These are phyloP conservation scores for Microctonus aethiopoides DNA, from an alignment of 2,888 invertebrate species.

Conservation along the genomic window DNA sequence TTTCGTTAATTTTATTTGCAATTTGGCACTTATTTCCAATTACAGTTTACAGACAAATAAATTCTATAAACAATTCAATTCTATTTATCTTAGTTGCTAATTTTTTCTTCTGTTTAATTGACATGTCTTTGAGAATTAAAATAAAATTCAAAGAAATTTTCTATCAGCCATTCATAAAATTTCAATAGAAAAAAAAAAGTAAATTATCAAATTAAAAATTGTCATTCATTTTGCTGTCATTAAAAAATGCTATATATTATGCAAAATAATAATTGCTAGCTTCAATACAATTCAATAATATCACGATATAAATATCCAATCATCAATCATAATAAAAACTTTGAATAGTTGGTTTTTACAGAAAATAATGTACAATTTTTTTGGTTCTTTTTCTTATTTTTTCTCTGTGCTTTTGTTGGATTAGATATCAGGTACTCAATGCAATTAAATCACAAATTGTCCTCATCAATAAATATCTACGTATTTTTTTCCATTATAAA, in stretches of 20 bases:
- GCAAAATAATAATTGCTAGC: neutral
- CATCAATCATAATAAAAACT: neutral
- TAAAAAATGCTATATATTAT: neutral
- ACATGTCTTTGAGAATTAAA: too few species aligned
- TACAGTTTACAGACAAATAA: neutral
- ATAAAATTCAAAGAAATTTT: neutral
- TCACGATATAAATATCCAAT: neutral
- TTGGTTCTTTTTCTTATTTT: neutral
- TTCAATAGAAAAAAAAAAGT: neutral
- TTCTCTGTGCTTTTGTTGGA: neutral
- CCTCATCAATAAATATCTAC: neutral
- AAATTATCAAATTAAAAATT: neutral
- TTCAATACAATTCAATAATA: neutral
- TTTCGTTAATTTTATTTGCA: neutral
- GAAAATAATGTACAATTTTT: neutral
- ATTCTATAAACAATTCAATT: neutral
- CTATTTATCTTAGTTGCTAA: too few species aligned
- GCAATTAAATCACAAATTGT: constrained; percentile 5
- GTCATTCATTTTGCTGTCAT: neutral
- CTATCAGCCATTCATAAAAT: neutral
- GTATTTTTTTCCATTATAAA: neutral
- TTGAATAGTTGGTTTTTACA: neutral
- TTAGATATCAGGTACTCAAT: constrained; percentile 20
- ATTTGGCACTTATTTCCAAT: constrained; percentile 5
- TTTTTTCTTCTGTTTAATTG: too few species aligned